Conservation (phyloP, 1,140 invertebrate species). For the Parasteatoda tepidariorum region DNA sequence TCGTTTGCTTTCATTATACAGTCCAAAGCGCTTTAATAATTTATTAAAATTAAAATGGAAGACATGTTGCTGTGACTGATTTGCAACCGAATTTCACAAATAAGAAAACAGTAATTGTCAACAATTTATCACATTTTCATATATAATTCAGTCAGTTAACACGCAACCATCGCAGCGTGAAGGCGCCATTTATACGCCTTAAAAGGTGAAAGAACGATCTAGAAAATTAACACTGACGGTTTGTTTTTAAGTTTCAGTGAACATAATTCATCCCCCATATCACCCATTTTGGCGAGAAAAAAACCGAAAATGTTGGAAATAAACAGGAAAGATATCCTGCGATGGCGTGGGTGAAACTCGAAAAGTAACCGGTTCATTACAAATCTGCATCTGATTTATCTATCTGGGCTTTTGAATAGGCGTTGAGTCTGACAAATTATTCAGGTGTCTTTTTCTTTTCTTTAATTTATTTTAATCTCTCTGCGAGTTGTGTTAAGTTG, state of each 20-base stretch:
- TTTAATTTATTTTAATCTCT: background rate
- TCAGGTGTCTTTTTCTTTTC: background rate
- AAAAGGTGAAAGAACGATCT: background rate
- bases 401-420: background rate
- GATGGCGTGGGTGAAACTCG: background rate
- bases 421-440: background rate
- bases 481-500: too few relatives aligned
- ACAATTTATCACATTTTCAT: too few relatives aligned
- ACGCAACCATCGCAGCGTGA: background rate
- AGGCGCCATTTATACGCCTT: background rate
- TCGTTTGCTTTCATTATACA: too few relatives aligned
- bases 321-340: background rate
- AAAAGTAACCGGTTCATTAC: background rate
- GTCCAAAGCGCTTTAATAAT: too few relatives aligned
- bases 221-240: background rate
- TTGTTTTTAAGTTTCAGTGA: background rate
- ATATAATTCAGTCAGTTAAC: background rate
- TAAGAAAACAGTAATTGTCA: too few relatives aligned
- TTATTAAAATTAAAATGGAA: too few relatives aligned
- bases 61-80: too few relatives aligned
- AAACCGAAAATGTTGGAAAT: background rate
- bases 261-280: background rate
- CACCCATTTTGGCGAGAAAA: background rate
- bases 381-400: background rate
- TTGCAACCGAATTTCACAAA: too few relatives aligned